Base-by-base conservation (phyloP, 2,797 vertebrate genomes). In the Macrochelys suwanniensis region DNA sequence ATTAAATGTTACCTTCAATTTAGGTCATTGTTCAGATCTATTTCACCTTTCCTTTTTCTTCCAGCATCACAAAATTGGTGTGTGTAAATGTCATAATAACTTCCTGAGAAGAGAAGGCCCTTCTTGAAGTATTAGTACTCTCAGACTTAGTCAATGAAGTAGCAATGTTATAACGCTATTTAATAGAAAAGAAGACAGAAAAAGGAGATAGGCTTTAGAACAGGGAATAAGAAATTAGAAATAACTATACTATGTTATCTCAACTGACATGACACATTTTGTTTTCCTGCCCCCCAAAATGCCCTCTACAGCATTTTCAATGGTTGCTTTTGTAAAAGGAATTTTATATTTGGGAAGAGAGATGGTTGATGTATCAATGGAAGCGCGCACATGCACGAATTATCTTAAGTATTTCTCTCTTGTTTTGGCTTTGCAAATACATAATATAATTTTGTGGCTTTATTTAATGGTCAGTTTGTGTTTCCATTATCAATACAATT, bases 11-110 rank as follows among this genome's bases (percentile, higher is more conserved):
- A 1, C 28, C 33, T 26, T 61, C 26, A 45, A 33, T 76, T 59
- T 53, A 56, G 51, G 56, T 49, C 0, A 89, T 96, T 95, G 91
- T 49, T 92, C 89, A 90, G 74, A 37, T 88, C 45, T 84, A 77
- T 28, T 88, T 92, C 65, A 78, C 47, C 59, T 84, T 92, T 8
- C 0, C 89, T 93, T 95, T 90, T 57, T 89, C 92, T 88, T 92
- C 79, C 76, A 80, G 47, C 0, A 0, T 88, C 49, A 15, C 85
- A 82, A 80, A 80, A n/a, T 89, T 84, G 54, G 1, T 57, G 54
- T 84, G 50, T 80, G 53, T 87, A 87, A 78, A 89, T 87, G 77
- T 57, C 82, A 77, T 42, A 82, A 21, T 28, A 42, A 74, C 31
- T 4, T 94, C 47, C 57, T 45, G 31, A 7, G n/a, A 37, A 16